Base-by-base conservation (phyloP, 2,113 vertebrate species). In the Campylomormyrus tamandua region DNA sequence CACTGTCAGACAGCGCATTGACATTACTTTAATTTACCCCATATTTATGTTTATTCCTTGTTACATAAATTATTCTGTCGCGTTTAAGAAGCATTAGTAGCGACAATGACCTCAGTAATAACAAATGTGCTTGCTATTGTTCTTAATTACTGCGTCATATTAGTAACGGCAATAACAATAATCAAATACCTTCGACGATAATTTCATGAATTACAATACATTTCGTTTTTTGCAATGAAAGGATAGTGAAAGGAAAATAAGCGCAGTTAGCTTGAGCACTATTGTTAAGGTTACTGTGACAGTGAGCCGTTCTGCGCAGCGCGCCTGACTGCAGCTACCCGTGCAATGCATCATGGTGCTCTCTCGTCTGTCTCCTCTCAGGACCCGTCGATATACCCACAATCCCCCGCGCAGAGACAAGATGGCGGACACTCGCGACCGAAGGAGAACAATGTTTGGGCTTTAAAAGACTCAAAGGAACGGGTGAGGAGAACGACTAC, bases 391-490 rank as follows among this genome's bases (percentile, higher is more conserved):
- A 89, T 92, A 88, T 92, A 95, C 96, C 96, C 96, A 96, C 35
- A 96, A 96, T 95, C 93, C 96, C 94, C 93, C 94, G 96, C 96
- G 96, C 94, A 92, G 92, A 92, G 94, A 95, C 96, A 96, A 96
- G 95, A 96, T 96, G 96, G 96, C 96, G 95, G 95, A 95, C 94
- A 95, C 94, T 93, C 95, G 95, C 94, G 91, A 90, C 94, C 93
- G 95, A 94, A 91, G 93, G 93, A 96, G 95, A 96, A 96, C 96
- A 96, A 95, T 96, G 95, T 96, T 96, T 96, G 96, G 96, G 95
- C 95, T 94, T 93, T 96, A 95, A 96, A 84, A 91, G 92, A 92
- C 90, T 92, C 48, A 62, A 92, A 94, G 91, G 91, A 92, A 91
- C 91, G 93, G 93, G 85, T 77, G 92, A 89, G 89, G 90, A 92